phyloP scores from a whole-genome alignment of 2,797 vertebrate genomes.

The Eulemur mongoz region DNA sequence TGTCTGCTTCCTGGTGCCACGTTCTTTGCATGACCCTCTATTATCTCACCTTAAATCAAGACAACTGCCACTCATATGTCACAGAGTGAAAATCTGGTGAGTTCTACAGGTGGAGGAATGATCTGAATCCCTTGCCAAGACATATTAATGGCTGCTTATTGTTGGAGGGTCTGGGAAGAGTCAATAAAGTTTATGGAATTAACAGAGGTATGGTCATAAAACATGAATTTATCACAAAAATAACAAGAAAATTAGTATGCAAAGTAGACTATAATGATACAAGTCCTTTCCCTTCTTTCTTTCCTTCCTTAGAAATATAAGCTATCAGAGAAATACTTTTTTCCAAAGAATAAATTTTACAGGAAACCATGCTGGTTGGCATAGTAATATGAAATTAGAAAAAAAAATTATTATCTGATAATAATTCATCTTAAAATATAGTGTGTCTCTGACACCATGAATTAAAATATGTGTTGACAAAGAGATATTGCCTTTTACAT shows the following conservation, averaged over 20 bases:
- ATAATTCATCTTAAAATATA: constrained; percentile 66
- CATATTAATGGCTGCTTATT: neutral
- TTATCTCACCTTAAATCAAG: neutral
- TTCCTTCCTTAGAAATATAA: neutral
- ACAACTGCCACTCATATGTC: neutral
- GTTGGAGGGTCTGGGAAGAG: neutral
- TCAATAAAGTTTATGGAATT: neutral
- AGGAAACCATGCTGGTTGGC: neutral
- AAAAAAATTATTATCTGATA: constrained; percentile 58
- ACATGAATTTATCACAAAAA: neutral
- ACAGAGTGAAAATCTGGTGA: neutral
- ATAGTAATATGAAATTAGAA: constrained; percentile 43
- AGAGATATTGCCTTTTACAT: constrained; percentile 72
- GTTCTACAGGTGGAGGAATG: neutral
- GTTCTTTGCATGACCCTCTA: neutral
- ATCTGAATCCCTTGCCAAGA: neutral
- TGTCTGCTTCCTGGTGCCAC: neutral
- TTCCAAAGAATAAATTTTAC: constrained; percentile 27
- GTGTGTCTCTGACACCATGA: constrained; percentile 48
- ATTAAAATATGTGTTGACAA: constrained; percentile 77
- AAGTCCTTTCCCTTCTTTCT: neutral
- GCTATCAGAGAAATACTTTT: neutral
- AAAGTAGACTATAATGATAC: neutral
- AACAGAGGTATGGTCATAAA: neutral
- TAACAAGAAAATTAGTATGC: neutral